These are phyloP conservation scores for Heliothis virescens DNA, from an alignment of 1,140 invertebrate genomes.

Conservation along the genomic window DNA sequence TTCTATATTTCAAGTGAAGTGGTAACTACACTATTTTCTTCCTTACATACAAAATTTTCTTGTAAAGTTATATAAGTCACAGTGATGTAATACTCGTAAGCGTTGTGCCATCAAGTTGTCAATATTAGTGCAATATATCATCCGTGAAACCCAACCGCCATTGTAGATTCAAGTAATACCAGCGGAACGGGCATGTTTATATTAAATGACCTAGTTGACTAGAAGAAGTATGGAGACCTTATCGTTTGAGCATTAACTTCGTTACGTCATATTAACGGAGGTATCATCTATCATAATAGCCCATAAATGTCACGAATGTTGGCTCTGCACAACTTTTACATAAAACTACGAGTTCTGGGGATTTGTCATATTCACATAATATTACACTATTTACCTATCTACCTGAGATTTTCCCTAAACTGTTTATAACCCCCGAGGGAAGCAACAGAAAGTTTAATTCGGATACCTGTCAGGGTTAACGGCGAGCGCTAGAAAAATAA, in stretches of 20 bases:
- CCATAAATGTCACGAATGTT: slow-evolving; percentile 16
- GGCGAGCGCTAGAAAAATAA: slow-evolving; percentile 16
- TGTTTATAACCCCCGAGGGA: neutral
- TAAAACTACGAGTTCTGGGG: neutral
- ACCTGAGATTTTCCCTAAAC: slow-evolving; percentile 11
- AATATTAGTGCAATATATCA: slow-evolving; percentile 40
- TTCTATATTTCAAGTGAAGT: no score
- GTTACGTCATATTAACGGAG: slow-evolving; percentile 9
- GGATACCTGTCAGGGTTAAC: slow-evolving; percentile 2
- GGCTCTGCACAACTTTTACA: neutral
- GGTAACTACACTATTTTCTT: no score
- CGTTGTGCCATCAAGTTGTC: slow-evolving; percentile 26
- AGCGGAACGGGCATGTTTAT: slow-evolving; percentile 23
- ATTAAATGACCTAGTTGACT: slow-evolving; percentile 19
- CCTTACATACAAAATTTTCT: neutral
- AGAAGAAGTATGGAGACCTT: slow-evolving; percentile 20
- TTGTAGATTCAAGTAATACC: slow-evolving; percentile 33
- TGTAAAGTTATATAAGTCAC: neutral
- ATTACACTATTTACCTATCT: neutral
- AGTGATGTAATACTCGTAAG: slow-evolving; percentile 25
- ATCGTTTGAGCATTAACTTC: neutral
- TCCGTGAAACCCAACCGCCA: slow-evolving; percentile 29
- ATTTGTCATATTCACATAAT: neutral
- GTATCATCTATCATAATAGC: slow-evolving; percentile 25
- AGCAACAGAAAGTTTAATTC: slow-evolving; percentile 24